Base-by-base conservation (phyloP, 2,113 vertebrate species). In the Solenodon paradoxus region DNA sequence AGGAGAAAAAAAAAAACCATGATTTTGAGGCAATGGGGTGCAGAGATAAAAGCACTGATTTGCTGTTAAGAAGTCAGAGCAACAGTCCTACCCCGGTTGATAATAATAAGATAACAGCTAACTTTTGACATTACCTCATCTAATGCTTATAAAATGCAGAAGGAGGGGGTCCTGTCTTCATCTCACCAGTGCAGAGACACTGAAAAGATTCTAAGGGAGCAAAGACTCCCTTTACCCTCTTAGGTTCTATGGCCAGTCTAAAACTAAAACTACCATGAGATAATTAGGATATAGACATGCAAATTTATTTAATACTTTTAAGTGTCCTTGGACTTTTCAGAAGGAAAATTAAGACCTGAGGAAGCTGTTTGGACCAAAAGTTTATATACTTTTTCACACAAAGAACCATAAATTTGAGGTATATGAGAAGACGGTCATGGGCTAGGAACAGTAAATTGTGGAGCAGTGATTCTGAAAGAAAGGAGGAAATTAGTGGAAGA, bases 11-110 rank as follows among this genome's bases (percentile, higher is more conserved):
- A 22, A 17, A 84, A 57, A 9, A 3, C 13, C 61, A 90, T 90
- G 81, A 51, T 79, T 77, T 59, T 28, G 85, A 90, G 49, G 11
- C 28, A 35, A 28, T 45, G 11, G 68, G 38, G 40, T 88, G 12
- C 35, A 42, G 38, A 85, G 84, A 86, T 81, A 40, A 71, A 93
- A 95, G n/a, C 13, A 30, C 1, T 81, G n/a, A 85, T 74, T 95
- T 86, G 16, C 92, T 81, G 13, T 38, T 19, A 64, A 78, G 77
- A 74, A 95, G 81, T 40, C 10, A 81, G 75, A 42, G 63, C 24
- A 47, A 16, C 38, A 72, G 42, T 45, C 17, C 12, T 81, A 32
- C 78, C 51, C 66, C 68, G 45, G 42, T 69, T 69, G 71, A 22
- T 78, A 88, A 38, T 3, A 11, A 42, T 51, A 40, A 49, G 32